Evolutionary conservation across 2,888 invertebrate species (phyloP), one percentile per base, ranked within the genome.

Genomic region (Arge pagana): DNA sequence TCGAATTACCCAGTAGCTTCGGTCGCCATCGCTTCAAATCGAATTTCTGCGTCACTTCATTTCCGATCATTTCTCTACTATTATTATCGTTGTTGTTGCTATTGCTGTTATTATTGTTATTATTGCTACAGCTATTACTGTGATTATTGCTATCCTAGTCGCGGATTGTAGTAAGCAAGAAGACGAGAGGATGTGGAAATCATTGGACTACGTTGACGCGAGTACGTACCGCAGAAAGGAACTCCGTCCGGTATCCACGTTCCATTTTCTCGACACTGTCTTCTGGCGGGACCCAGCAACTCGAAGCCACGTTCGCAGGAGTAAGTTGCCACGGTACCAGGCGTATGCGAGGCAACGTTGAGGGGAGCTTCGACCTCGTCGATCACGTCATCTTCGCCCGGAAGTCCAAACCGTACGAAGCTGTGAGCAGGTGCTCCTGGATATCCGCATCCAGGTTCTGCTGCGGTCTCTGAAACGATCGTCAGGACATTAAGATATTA

Each of bases 181-280:
- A n/a, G n/a, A n/a, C n/a, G n/a, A n/a, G n/a, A n/a, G n/a, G n/a
- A n/a, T n/a, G n/a, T n/a, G n/a, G n/a, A n/a, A n/a, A n/a, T 8
- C 6, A 13, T 10, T 21, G 18, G 5, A 13, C 16, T 3, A 40
- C n/a, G 24, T 30, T 3, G 7, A n/a, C n/a, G n/a, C n/a, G n/a
- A n/a, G n/a, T n/a, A 85, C 90, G 90, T 76, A 95, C 95, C 95
- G 77, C 95, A 95, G 77, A 95, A 95, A 4, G 95, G 95, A 64
- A 95, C 90, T 52, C 94, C 95, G 71, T 92, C 91, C 0, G 94
- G 95, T 5, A 84, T 77, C 95, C 95, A 95, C 33, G 83, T 83
- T 8, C 89, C 89, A 62, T 86, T 84, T 0, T 76, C 60, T 40
- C 85, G 85, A 68, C 95, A 95, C 13, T 86, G 82, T 56, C 93